Evolutionary conservation across 2,113 vertebrate species (phyloP), one percentile per base, ranked within the genome.

Genomic region (Bungarus multicinctus): DNA sequence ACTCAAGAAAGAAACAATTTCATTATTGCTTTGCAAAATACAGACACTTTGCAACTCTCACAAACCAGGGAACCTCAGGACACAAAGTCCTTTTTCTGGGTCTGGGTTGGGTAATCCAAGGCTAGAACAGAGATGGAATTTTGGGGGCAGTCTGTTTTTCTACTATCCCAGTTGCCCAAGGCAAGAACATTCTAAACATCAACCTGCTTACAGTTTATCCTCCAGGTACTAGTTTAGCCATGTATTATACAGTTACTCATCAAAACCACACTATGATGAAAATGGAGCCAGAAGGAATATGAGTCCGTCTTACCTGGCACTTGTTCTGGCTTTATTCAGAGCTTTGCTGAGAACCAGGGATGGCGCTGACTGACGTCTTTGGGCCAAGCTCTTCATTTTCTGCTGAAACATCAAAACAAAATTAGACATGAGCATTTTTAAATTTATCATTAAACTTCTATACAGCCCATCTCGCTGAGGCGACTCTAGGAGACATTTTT

Each of bases 311-410:
- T 97, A 99, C 99, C 98, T 99, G 95, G 97, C 98, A 9, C 97
- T 97, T 0, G 98, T 98, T 94, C 98, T 98, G 2, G 98, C 97
- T 91, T 98, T 98, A 95, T 98, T 98, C 88, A 99, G 98, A 12
- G 99, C 98, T 98, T 99, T 99, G 96, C 98, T 99, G 96, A 99
- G 97, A 95, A 99, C 98, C 93, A 99, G 96, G 27, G 99, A 99
- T 0, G 99, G 99, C 90, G 99, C 99, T 0, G 99, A 99, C 96
- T 98, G 98, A 47, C 99, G 98, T 94, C 99, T 98, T 95, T 99
- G 99, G 85, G 98, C 98, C 96, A 99, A 95, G 85, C 98, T 98
- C 98, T 99, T 99, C 98, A 99, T 98, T 97, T 99, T 99, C 98
- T 99, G 95, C 91, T 95, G 93, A 88, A 64, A 96, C 94, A 93